Percentiles rank a stretch among this genome's conserved stretches.
These are phyloP conservation scores for Casuarius casuarius DNA, from an alignment of 2,113 vertebrate genomes.

Conservation along the genomic window DNA sequence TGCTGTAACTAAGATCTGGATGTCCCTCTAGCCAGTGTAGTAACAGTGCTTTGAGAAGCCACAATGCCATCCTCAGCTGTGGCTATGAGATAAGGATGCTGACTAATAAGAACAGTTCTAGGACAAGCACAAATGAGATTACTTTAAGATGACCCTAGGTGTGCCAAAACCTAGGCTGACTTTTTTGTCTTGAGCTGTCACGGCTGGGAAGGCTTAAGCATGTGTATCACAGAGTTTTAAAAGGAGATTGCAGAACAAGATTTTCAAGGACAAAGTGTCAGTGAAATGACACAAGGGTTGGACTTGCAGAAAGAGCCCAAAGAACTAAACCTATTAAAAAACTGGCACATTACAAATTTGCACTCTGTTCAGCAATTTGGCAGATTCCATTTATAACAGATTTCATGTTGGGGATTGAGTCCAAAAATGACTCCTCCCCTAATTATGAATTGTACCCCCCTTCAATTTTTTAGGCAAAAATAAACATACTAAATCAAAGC, in stretches of 20 bases:
- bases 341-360: slow-evolving; percentile 71
- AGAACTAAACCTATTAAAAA: slow-evolving; percentile 77
- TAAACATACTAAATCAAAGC: background rate
- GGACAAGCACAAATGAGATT: slow-evolving; percentile 75
- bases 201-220: slow-evolving; percentile 58
- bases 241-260: slow-evolving; percentile 16
- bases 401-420: slow-evolving; percentile 69
- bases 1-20: slow-evolving; percentile 74
- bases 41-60: slow-evolving; percentile 17
- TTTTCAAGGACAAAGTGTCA: slow-evolving; percentile 72
- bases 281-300: slow-evolving; percentile 63
- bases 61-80: slow-evolving; percentile 68
- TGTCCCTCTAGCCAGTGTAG: slow-evolving; percentile 34
- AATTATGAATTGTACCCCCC: slow-evolving; percentile 70
- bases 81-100: slow-evolving; percentile 70
- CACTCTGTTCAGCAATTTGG: slow-evolving; percentile 76
- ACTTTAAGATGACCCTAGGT: slow-evolving; percentile 46
- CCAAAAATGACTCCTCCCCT: slow-evolving; percentile 76
- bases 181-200: slow-evolving; percentile 61
- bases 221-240: background rate
- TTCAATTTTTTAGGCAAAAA: background rate
- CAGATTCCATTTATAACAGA: slow-evolving; percentile 78
- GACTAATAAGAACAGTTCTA: slow-evolving; percentile 68
- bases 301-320: slow-evolving; percentile 66
- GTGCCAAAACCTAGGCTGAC: slow-evolving; percentile 68